These are phyloP conservation scores for Megalonaias nervosa DNA, from an alignment of 1,140 invertebrate genomes.

Conservation along the genomic window DNA sequence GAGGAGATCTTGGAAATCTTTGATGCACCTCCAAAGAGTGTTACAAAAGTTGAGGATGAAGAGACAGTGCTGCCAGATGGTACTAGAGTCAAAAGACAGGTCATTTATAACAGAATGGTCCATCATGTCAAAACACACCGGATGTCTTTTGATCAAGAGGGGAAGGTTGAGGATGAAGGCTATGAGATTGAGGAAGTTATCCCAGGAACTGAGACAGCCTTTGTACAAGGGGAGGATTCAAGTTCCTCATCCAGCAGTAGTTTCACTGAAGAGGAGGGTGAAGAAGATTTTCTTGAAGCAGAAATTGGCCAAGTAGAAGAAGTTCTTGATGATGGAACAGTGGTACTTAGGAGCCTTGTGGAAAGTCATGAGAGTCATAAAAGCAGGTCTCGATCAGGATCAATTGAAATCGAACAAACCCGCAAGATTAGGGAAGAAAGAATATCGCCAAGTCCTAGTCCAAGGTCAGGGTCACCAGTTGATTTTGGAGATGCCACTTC, in stretches of 20 bases:
- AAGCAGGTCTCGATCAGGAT: conserved; percentile 43
- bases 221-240: conserved; percentile 31
- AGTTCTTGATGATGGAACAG: conserved; percentile 57
- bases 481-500: conserved; percentile 8
- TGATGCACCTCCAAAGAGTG: conserved; percentile 59
- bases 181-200: conserved; percentile 64
- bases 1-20: conserved; percentile 61
- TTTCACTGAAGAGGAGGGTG: conserved; percentile 41
- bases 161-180: conserved; percentile 37
- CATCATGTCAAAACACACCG: conserved; percentile 55
- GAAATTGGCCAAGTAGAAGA: conserved; percentile 55
- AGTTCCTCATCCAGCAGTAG: conserved; percentile 27
- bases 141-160: conserved; percentile 56
- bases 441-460: conserved; percentile 40
- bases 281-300: conserved; percentile 23
- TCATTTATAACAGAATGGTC: conserved; percentile 59
- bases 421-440: conserved; percentile 34
- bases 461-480: conserved; percentile 31
- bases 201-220: conserved; percentile 62
- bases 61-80: conserved; percentile 65
- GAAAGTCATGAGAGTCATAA: conserved; percentile 40
- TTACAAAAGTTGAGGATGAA: conserved; percentile 63
- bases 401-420: conserved; percentile 33
- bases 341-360: conserved; percentile 50
- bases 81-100: conserved; percentile 55